These are phyloP conservation scores for Caenorhabditis drosophilae DNA, from an alignment of 2,888 invertebrate species.

Conservation along the genomic window DNA sequence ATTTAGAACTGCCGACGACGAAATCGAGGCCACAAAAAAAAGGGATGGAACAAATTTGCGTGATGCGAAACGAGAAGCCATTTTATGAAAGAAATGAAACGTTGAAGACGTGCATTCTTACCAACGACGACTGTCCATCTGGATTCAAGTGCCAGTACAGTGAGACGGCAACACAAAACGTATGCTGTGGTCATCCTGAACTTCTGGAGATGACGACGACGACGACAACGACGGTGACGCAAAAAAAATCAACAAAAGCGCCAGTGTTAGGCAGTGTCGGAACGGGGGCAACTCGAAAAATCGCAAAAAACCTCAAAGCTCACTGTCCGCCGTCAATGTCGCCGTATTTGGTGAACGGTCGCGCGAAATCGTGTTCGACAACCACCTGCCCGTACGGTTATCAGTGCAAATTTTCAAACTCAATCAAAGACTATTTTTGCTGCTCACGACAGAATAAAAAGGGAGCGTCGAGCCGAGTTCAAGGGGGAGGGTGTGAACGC, in stretches of 20 bases:
- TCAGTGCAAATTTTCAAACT: constrained; percentile 48
- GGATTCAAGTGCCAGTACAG: constrained; percentile 44
- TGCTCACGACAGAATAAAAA: constrained; percentile 46
- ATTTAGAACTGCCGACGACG: no score
- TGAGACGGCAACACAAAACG: constrained; percentile 30
- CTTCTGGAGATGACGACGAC: not conserved
- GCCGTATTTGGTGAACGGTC: constrained; percentile 46
- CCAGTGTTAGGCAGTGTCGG: not conserved
- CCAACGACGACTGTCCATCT: constrained; percentile 40
- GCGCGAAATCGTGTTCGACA: constrained; percentile 47
- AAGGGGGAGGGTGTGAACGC: constrained; percentile 43
- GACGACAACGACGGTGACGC: constrained; percentile 1
- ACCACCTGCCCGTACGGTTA: constrained; percentile 50
- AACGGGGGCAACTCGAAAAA: not conserved
- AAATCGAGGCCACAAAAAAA: not conserved
- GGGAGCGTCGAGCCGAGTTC: constrained; percentile 24
- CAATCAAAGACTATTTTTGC: constrained; percentile 46
- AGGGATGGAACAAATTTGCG: constrained; percentile 15
- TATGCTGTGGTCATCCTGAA: constrained; percentile 37
- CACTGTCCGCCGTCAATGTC: constrained; percentile 50
- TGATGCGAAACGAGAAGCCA: constrained; percentile 23
- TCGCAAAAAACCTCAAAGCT: not conserved
- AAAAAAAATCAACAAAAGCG: constrained; percentile 1
- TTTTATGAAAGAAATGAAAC: constrained; percentile 18
- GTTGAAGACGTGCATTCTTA: constrained; percentile 24